These are phyloP conservation scores for Rallus crepitans DNA, from an alignment of 2,797 vertebrate species.

Conservation along the genomic window DNA sequence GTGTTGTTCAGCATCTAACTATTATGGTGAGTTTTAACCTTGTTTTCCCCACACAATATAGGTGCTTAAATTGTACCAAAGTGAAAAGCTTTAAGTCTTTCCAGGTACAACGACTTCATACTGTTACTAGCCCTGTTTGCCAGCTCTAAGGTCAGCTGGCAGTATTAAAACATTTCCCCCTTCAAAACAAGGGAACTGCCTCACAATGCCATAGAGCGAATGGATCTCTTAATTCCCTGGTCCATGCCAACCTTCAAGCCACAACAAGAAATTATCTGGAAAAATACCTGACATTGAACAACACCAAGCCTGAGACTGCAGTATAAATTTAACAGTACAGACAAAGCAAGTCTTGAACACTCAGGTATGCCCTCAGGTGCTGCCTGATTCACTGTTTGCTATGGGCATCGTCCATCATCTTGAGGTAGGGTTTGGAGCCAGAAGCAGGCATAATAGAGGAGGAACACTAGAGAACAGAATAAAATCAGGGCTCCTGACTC, in stretches of 20 bases:
- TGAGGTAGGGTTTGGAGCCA: not conserved
- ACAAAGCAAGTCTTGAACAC: not conserved
- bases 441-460: not conserved
- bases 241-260: not conserved
- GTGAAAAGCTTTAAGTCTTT: not conserved
- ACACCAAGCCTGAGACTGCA: not conserved
- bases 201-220: not conserved
- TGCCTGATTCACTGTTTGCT: not conserved
- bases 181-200: not conserved
- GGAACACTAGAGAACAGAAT: not conserved
- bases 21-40: rapidly evolving
- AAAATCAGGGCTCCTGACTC: not conserved
- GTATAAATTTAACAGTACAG: not conserved
- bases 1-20: not conserved
- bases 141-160: not conserved
- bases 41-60: not conserved
- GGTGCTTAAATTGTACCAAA: not conserved
- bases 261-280: not conserved
- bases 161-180: not conserved
- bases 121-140: not conserved
- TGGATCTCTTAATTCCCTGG: not conserved
- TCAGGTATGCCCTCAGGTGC: not conserved
- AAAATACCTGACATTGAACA: not conserved
- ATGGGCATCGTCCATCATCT: not conserved
- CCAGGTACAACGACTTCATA: not conserved